These are phyloP conservation scores for Pseudopipra pipra DNA, from an alignment of 2,113 vertebrate species.

Conservation along the genomic window DNA sequence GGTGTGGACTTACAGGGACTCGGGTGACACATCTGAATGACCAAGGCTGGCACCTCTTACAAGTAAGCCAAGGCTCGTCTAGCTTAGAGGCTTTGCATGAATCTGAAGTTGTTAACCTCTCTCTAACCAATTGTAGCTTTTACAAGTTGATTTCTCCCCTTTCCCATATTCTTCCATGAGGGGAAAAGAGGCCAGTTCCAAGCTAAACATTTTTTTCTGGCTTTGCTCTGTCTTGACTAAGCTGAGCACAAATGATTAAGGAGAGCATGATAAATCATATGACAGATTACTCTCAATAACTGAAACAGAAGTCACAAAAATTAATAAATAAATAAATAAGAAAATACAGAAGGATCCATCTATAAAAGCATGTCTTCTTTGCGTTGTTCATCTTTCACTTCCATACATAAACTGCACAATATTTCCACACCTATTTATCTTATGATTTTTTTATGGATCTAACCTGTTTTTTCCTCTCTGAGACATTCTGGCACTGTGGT, in stretches of 20 bases:
- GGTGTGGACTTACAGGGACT: neutral
- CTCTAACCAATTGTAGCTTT: neutral
- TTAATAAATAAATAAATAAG: neutral
- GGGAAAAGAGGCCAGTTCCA: neutral
- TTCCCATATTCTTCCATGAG: neutral
- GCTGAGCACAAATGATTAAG: neutral
- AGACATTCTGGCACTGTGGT: neutral
- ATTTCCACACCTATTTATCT: conserved; percentile 12
- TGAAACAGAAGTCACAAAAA: neutral
- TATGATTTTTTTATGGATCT: neutral
- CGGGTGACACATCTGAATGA: neutral
- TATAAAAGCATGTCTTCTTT: neutral
- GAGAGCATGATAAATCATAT: neutral
- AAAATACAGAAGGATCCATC: neutral
- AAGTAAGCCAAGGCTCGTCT: neutral
- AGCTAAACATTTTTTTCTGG: neutral
- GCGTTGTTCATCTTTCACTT: neutral
- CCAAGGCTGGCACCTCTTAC: neutral
- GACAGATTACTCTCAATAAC: neutral
- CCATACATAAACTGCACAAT: neutral
- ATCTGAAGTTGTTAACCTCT: neutral
- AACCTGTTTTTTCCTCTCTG: conserved; percentile 8
- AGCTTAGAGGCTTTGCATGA: neutral
- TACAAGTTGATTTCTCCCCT: neutral
- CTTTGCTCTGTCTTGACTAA: neutral